phyloP scores from a whole-genome alignment of 2,113 vertebrate genomes.

The Corynorhinus townsendii region DNA sequence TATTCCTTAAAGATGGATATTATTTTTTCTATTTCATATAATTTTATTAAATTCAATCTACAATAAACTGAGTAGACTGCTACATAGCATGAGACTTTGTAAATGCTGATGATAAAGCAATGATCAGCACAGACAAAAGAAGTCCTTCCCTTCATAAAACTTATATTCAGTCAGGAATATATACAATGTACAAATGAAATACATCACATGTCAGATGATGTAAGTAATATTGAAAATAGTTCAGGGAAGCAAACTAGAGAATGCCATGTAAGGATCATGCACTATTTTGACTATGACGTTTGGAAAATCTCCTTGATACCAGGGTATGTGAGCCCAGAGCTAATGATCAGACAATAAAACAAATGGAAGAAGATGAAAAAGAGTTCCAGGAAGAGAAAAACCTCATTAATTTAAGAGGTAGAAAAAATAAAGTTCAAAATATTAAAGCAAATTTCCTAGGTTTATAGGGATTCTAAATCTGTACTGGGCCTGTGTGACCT shows the following conservation, averaged over 20 bases:
- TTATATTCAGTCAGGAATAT: neutral
- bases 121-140: neutral
- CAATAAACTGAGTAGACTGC: neutral
- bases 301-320: neutral
- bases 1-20: neutral
- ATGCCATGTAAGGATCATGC: neutral
- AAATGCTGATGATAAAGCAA: neutral
- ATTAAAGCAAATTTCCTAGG: neutral
- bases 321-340: neutral
- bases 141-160: neutral
- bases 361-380: too few species aligned
- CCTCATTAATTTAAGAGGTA: neutral
- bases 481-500: fast-evolving
- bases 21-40: neutral
- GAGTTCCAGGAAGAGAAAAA: neutral
- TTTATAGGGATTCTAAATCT: neutral
- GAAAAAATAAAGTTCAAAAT: neutral
- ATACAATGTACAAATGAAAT: neutral
- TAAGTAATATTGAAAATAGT: neutral
- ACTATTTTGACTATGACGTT: neutral
- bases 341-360: neutral
- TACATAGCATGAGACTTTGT: neutral
- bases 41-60: neutral
- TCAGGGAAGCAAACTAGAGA: neutral
- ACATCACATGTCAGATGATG: neutral